phyloP scores from a whole-genome alignment of 2,888 invertebrate species.

The Agriotes lineatus region DNA sequence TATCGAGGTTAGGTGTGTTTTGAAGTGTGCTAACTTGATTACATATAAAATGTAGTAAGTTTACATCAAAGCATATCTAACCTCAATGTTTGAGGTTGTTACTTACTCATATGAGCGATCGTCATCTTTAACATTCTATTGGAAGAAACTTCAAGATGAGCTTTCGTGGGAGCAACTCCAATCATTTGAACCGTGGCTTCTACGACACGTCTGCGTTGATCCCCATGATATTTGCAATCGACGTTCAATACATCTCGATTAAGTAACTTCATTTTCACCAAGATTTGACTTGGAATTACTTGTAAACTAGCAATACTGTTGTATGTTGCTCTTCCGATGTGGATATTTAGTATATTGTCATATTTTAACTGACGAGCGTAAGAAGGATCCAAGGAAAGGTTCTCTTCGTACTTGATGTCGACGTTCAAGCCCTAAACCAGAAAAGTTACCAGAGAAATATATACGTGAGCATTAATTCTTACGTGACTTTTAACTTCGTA shows the following conservation, averaged over 20 bases:
- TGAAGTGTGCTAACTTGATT: too few relatives aligned
- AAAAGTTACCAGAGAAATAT: too few relatives aligned
- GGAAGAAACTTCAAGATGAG: neutral
- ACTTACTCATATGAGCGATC: neutral
- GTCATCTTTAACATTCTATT: too few relatives aligned
- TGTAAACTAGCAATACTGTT: conserved; percentile 49
- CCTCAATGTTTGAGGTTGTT: neutral
- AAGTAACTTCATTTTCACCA: conserved; percentile 60
- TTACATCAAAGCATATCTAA: too few relatives aligned
- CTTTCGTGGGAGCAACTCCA: neutral
- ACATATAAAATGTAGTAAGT: too few relatives aligned
- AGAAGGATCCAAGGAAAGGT: conserved; percentile 42
- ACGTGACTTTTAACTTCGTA: conserved; percentile 68
- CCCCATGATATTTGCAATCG: conserved; percentile 59
- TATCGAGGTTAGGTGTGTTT: too few relatives aligned
- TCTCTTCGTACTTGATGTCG: conserved; percentile 51
- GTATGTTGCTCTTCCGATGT: conserved; percentile 53
- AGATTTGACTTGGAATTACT: conserved; percentile 50
- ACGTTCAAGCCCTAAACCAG: conserved; percentile 54
- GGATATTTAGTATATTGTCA: conserved; percentile 43
- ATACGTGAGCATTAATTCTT: conserved; percentile 45
- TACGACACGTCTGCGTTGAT: neutral
- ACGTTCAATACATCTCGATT: conserved; percentile 70
- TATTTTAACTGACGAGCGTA: conserved; percentile 43
- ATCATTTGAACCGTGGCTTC: neutral